Evolutionary conservation across 37 sponge, comb jelly and placozoan genomes (phyloP).

Genomic region (Amphimedon queenslandica): DNA sequence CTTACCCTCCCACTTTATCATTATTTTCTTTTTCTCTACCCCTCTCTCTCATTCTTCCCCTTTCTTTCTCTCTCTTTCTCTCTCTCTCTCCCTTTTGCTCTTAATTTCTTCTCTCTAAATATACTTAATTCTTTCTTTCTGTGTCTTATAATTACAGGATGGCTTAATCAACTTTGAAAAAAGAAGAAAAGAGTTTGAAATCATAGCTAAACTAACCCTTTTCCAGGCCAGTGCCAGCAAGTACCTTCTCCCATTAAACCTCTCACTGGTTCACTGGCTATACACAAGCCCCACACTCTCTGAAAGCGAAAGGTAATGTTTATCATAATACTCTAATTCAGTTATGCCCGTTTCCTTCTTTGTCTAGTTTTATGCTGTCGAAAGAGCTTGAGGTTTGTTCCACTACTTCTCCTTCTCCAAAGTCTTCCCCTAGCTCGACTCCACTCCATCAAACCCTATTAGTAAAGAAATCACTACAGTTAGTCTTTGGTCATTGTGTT

Average conservation of each 20-base stretch:
- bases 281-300: not conserved
- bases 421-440: not conserved
- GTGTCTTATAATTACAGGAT: conserved; percentile 28
- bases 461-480: not conserved
- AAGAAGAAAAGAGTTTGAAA: conserved; percentile 65
- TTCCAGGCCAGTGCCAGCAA: conserved; percentile 70
- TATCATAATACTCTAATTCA: not conserved
- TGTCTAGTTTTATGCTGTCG: conserved; percentile 33
- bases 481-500: not conserved
- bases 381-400: conserved; percentile 30
- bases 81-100: not conserved
- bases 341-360: not conserved
- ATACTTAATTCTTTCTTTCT: not conserved
- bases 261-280: conserved; percentile 34
- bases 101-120: not conserved
- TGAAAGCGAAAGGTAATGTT: conserved; percentile 51
- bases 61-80: not conserved
- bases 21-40: too few species aligned
- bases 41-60: too few species aligned
- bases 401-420: not conserved
- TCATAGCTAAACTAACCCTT: conserved; percentile 63
- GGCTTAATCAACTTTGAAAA: conserved; percentile 78
- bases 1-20: too few species aligned
- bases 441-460: too few species aligned
- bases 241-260: conserved; percentile 36